A percentile compares a stretch with the other conserved stretches of the same genome.
phyloP scores from a whole-genome alignment of 2,113 vertebrate genomes.

The Phocoena sinus region DNA sequence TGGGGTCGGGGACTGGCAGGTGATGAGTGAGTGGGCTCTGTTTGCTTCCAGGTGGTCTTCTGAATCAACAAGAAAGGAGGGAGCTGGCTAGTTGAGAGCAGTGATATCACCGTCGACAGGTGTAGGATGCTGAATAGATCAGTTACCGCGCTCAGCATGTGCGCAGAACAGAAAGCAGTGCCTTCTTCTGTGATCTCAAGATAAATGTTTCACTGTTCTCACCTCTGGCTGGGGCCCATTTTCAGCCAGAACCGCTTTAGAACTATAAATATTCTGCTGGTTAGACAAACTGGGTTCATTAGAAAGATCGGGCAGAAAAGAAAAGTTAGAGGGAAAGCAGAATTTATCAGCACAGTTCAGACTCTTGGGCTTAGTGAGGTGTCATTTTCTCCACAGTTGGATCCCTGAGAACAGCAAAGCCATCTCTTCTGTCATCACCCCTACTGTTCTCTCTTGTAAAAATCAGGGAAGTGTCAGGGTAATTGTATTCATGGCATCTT shows the following conservation, averaged over 20 bases:
- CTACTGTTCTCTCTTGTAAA: neutral
- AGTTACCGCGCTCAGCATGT: neutral
- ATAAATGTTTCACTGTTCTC: neutral
- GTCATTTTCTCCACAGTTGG: neutral
- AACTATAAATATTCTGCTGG: slow-evolving; percentile 47
- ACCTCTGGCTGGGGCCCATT: neutral
- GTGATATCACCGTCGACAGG: rapidly evolving
- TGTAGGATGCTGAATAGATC: neutral
- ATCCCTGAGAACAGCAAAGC: slow-evolving; percentile 29
- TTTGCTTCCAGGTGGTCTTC: neutral
- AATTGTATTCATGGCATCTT: slow-evolving; percentile 66
- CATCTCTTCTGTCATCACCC: neutral
- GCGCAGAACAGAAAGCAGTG: neutral
- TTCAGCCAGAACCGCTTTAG: neutral
- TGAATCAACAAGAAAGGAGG: neutral
- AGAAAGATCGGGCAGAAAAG: slow-evolving; percentile 18
- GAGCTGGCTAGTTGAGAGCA: neutral
- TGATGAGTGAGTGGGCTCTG: neutral
- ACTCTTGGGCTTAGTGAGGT: neutral
- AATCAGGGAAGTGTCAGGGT: slow-evolving; percentile 31
- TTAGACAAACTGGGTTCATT: slow-evolving; percentile 55
- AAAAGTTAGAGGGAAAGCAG: slow-evolving; percentile 23
- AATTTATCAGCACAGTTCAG: slow-evolving; percentile 12
- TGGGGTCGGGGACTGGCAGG: neutral
- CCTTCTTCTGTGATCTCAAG: neutral